Percentiles rank a stretch among this genome's conserved stretches.
phyloP scores from a whole-genome alignment of 2,797 vertebrate genomes.

The Oryzias sinensis region DNA sequence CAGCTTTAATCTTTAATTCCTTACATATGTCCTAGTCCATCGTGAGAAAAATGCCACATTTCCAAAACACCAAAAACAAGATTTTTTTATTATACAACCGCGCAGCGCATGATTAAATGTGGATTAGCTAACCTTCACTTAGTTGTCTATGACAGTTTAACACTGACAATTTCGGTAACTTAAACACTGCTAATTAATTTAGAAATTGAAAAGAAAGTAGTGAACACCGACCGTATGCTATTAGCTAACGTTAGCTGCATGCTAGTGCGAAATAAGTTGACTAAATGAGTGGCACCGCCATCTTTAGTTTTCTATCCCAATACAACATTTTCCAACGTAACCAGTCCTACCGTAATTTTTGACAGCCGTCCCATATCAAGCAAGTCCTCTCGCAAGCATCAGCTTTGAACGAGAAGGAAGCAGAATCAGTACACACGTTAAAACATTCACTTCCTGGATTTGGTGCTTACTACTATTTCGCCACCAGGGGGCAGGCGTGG shows the following conservation, averaged over 20 bases:
- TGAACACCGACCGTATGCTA: no score
- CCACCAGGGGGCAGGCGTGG: conserved; percentile 45
- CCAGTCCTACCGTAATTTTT: conserved; percentile 52
- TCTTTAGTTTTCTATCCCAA: background rate
- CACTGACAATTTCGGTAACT: no score
- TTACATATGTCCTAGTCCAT: no score
- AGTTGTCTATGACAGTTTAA: no score
- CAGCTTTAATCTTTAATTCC: no score
- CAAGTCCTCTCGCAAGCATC: background rate
- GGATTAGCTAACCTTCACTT: no score
- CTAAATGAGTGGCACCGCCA: background rate
- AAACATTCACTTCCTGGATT: conserved; percentile 55
- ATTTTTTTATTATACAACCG: no score
- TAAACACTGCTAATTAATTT: no score
- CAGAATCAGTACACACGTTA: background rate
- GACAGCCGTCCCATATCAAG: conserved; percentile 38
- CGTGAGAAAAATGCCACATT: no score
- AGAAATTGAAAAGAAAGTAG: no score
- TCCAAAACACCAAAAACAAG: no score
- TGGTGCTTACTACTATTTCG: background rate
- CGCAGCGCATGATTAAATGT: no score
- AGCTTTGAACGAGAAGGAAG: background rate
- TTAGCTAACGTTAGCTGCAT: conserved; percentile 32
- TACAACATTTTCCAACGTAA: background rate
- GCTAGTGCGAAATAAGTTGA: background rate